phyloP scores from a whole-genome alignment of 2,113 vertebrate species.

The Ameiurus melas region DNA sequence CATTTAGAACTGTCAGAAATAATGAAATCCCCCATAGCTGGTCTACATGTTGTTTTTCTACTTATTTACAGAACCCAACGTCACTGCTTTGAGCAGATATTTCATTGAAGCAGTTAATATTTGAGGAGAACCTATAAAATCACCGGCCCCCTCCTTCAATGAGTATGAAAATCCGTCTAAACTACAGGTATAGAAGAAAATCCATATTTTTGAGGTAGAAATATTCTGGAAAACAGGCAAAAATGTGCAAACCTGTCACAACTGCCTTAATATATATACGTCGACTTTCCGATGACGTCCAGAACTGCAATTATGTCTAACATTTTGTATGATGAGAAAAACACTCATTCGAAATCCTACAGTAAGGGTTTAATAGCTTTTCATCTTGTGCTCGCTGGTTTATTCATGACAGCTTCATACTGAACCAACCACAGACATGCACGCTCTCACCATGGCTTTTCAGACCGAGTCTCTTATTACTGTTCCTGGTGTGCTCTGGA shows the following conservation, averaged over 20 bases:
- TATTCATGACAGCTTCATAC: slow-evolving; percentile 38
- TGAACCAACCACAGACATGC: slow-evolving; percentile 35
- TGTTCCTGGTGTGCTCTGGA: slow-evolving; percentile 19
- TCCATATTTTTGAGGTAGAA: neutral
- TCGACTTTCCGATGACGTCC: slow-evolving; percentile 6
- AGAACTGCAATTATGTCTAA: slow-evolving; percentile 21
- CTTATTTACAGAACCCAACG: neutral
- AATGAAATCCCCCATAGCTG: neutral
- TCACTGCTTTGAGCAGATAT: neutral
- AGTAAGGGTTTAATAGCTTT: slow-evolving; percentile 13
- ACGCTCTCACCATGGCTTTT: slow-evolving; percentile 16
- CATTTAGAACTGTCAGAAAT: neutral
- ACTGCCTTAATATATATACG: neutral
- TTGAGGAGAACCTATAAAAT: neutral
- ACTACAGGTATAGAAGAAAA: neutral
- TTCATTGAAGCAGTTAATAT: neutral
- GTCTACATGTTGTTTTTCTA: neutral
- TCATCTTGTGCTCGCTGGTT: slow-evolving; percentile 29
- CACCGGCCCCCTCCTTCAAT: neutral
- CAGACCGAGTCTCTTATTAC: slow-evolving; percentile 43
- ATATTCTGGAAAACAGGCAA: neutral
- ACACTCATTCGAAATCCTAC: slow-evolving; percentile 16
- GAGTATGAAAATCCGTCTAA: neutral
- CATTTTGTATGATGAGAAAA: slow-evolving; percentile 18
- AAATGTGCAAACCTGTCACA: neutral